phyloP scores from a whole-genome alignment of 2,888 invertebrate genomes.

The Clusia tigrina region DNA sequence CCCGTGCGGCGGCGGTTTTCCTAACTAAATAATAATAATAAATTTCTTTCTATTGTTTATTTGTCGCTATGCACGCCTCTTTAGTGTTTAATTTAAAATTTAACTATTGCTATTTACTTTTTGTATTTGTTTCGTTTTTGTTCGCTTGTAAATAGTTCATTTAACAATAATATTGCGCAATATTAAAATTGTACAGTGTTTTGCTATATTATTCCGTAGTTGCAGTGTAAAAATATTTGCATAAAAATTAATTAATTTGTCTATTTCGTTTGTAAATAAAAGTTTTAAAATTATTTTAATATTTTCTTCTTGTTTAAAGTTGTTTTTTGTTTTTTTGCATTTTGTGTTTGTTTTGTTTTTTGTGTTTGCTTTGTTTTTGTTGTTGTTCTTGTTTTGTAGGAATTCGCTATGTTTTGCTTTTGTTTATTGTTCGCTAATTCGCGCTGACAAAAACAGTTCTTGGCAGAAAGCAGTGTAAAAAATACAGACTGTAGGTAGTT shows the following conservation, averaged over 20 bases:
- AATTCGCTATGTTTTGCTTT: slow-evolving; percentile 7
- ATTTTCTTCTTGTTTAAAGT: background rate
- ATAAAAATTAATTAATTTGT: slow-evolving; percentile 13
- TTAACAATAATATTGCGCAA: slow-evolving; percentile 3
- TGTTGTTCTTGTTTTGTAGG: background rate
- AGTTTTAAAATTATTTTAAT: background rate
- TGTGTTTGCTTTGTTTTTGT: too few species aligned
- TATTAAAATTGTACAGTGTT: background rate
- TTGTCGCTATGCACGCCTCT: background rate
- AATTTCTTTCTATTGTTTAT: background rate
- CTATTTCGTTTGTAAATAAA: slow-evolving; percentile 16
- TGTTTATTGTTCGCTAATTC: background rate
- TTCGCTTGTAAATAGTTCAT: background rate
- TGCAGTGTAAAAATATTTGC: background rate
- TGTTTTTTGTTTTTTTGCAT: too few species aligned
- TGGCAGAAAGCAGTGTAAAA: slow-evolving; percentile 6
- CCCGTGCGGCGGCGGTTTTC: too few species aligned
- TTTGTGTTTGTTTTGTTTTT: too few species aligned
- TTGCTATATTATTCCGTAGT: background rate
- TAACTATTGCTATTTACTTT: background rate
- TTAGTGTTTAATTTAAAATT: background rate
- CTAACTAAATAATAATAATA: slow-evolving; percentile 6
- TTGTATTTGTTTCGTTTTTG: slow-evolving; percentile 1
- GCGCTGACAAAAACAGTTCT: slow-evolving; percentile 9
- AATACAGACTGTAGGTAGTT: slow-evolving; percentile 5